Conservation (phyloP, 2,888 invertebrate genomes). For the Xestia ashworthii region DNA sequence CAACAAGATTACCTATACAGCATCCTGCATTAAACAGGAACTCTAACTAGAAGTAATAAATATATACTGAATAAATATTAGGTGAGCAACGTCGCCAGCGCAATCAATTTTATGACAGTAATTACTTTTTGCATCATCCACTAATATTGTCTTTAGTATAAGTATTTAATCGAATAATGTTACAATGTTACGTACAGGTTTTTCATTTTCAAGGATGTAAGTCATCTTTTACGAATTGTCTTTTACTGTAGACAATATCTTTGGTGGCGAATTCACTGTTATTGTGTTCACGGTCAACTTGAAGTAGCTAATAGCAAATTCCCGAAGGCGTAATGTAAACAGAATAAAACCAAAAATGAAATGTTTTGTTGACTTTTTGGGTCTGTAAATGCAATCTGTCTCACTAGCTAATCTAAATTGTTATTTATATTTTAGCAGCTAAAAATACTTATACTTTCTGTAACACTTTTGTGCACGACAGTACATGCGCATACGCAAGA, state of each 20-base stretch:
- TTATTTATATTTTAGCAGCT: neutral
- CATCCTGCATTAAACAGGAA: slow-evolving; percentile 17
- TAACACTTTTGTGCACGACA: slow-evolving; percentile 44
- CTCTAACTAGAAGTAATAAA: slow-evolving; percentile 30
- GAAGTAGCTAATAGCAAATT: neutral
- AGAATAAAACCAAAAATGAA: neutral
- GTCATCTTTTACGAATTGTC: neutral
- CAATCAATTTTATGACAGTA: slow-evolving; percentile 52
- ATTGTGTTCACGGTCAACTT: neutral
- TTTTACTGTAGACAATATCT: neutral
- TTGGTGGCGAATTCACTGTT: neutral
- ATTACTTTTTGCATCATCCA: slow-evolving; percentile 40
- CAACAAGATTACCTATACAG: slow-evolving; percentile 28
- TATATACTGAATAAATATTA: slow-evolving; percentile 47
- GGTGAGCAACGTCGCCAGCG: slow-evolving; percentile 20
- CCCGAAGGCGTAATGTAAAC: neutral
- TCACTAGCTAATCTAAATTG: neutral
- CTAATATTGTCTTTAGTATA: slow-evolving; percentile 56
- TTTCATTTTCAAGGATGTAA: slow-evolving; percentile 18
- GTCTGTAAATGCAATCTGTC: neutral
- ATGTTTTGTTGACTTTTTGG: neutral
- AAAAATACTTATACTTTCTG: neutral
- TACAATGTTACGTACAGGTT: slow-evolving; percentile 46
- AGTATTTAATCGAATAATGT: slow-evolving; percentile 43
- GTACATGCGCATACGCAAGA: slow-evolving; percentile 67